Conservation (phyloP, 92 coral and sea anemone species). For the Diadumene lineata region DNA sequence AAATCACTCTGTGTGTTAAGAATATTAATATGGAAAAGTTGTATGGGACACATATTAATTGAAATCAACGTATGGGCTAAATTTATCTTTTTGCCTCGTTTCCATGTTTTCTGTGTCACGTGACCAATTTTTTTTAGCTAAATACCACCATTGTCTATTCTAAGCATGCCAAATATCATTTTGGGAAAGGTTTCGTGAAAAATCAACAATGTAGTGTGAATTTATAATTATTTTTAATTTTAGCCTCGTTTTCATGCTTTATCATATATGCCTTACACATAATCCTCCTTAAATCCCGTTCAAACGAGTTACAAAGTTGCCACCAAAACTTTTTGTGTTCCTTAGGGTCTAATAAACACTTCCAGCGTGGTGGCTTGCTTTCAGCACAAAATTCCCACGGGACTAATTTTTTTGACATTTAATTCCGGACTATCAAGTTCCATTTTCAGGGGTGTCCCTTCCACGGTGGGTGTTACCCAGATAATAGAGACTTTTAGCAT, state of each 20-base stretch:
- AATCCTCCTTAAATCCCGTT: conserved; percentile 33
- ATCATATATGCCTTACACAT: conserved; percentile 15
- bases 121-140: neutral
- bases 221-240: conserved; percentile 16
- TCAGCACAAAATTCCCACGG: conserved; percentile 51
- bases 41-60: neutral
- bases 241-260: conserved; percentile 59
- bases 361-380: conserved; percentile 48
- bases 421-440: no score
- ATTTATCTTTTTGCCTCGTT: neutral
- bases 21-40: neutral
- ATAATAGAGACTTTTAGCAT: no score
- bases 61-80: neutral
- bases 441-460: no score
- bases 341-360: conserved; percentile 18
- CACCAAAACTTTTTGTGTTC: conserved; percentile 51
- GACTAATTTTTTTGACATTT: no score
- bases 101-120: neutral
- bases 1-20: neutral
- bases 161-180: neutral
- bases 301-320: conserved; percentile 49
- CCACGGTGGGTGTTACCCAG: no score
- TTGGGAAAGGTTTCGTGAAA: neutral
- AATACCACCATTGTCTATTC: neutral
- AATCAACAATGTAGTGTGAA: neutral